These are phyloP conservation scores for Psammodynastes pulverulentus DNA, from an alignment of 2,113 vertebrate species.

Conservation along the genomic window DNA sequence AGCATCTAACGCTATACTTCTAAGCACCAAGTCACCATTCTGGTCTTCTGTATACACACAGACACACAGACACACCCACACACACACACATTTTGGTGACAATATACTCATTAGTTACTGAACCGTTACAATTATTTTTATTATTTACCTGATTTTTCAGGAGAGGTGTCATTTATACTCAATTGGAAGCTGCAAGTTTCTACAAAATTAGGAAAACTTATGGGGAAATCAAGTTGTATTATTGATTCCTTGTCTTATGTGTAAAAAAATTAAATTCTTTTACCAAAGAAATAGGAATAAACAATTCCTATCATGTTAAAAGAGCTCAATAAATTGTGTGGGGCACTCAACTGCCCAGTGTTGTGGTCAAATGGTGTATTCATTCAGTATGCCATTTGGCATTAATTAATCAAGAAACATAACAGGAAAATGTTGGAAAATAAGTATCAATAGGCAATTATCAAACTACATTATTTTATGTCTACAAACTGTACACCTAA, in stretches of 20 bases:
- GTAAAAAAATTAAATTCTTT: conserved; percentile 9
- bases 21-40: not conserved
- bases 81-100: conserved; percentile 25
- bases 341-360: not conserved
- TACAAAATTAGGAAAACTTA: not conserved
- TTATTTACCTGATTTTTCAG: conserved; percentile 43
- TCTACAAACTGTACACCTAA: conserved; percentile 20
- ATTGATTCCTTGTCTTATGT: not conserved
- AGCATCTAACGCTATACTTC: not conserved
- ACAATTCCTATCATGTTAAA: not conserved
- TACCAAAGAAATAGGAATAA: not conserved
- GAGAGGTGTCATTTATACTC: conserved; percentile 26
- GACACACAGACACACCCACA: not conserved
- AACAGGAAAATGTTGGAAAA: conserved; percentile 41
- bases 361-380: not conserved
- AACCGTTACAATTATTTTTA: conserved; percentile 18
- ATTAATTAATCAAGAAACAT: conserved; percentile 21
- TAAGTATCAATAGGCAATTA: not conserved
- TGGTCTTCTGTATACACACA: conserved; percentile 4
- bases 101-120: not conserved
- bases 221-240: conserved; percentile 23
- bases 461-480: conserved; percentile 31
- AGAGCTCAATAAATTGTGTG: not conserved
- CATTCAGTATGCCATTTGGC: not conserved
- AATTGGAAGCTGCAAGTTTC: conserved; percentile 23